phyloP scores from a whole-genome alignment of 2,888 invertebrate species.

The Scaptodrosophila latifasciaeformis region DNA sequence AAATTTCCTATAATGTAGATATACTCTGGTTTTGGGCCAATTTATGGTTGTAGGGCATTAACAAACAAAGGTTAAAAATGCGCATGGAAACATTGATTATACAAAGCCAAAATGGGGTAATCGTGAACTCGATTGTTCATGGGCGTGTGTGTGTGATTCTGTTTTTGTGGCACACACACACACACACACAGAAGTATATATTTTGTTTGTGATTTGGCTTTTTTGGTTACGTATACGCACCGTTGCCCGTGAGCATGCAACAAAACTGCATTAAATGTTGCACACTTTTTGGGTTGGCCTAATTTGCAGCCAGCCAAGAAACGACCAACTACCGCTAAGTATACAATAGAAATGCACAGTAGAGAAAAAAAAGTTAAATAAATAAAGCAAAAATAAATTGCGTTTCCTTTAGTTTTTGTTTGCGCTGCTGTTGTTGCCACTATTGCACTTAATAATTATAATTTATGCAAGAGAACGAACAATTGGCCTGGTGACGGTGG shows the following conservation, averaged over 20 bases:
- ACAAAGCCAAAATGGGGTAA: conserved; percentile 32
- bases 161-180: conserved; percentile 4
- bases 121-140: conserved; percentile 13
- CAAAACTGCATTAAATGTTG: conserved; percentile 36
- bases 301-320: conserved; percentile 27
- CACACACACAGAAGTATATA: not conserved
- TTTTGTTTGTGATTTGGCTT: conserved; percentile 11
- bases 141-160: not conserved
- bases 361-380: conserved; percentile 16
- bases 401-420: conserved; percentile 18
- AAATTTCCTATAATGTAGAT: too few relatives aligned
- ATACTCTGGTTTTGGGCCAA: too few relatives aligned
- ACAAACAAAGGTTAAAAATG: conserved; percentile 25
- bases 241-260: conserved; percentile 7
- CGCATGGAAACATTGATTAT: conserved; percentile 48
- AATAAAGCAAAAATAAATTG: conserved; percentile 33
- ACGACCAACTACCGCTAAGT: not conserved
- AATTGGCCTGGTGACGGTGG: conserved; percentile 22
- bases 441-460: conserved; percentile 52
- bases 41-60: too few relatives aligned
- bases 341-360: conserved; percentile 3
- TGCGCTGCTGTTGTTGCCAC: conserved; percentile 15
- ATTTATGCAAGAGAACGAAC: conserved; percentile 52
- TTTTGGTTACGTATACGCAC: conserved; percentile 10
- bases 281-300: conserved; percentile 24